Evolutionary conservation across 2,113 vertebrate species (phyloP).

Genomic region (Eptesicus fuscus): DNA sequence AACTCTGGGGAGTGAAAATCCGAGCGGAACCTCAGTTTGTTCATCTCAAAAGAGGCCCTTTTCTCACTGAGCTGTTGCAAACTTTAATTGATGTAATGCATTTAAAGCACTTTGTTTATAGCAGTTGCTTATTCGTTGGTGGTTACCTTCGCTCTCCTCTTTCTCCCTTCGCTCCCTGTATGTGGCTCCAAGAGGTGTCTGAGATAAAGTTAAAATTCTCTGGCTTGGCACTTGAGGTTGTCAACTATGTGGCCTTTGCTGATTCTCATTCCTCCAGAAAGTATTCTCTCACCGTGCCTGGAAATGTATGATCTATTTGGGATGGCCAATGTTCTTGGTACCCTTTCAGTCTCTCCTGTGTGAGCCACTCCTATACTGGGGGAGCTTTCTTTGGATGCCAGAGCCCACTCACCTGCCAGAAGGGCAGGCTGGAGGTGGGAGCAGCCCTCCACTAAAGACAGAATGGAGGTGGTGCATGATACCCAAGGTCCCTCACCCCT

Average conservation of each 20-base stretch:
- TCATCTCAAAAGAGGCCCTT: background rate
- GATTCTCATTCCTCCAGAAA: background rate
- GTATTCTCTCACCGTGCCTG: fast-evolving
- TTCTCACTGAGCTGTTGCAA: background rate
- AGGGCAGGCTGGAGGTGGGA: background rate
- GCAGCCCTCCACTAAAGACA: background rate
- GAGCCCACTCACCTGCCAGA: too few species aligned
- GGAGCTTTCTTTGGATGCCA: background rate
- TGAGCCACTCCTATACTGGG: fast-evolving
- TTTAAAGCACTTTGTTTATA: background rate
- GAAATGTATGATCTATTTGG: fast-evolving
- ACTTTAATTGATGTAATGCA: fast-evolving
- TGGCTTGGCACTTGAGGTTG: background rate
- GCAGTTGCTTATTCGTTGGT: background rate
- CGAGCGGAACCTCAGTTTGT: background rate
- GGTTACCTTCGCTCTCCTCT: background rate
- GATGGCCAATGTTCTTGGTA: fast-evolving
- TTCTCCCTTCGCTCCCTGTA: too few species aligned
- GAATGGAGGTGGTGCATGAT: background rate
- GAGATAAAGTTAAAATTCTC: background rate
- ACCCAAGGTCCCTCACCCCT: fast-evolving
- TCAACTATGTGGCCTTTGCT: background rate
- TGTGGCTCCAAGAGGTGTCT: background rate
- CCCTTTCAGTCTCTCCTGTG: background rate
- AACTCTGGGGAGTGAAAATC: background rate